Conservation (phyloP, 1,140 invertebrate species). For the Anoplophora glabripennis region DNA sequence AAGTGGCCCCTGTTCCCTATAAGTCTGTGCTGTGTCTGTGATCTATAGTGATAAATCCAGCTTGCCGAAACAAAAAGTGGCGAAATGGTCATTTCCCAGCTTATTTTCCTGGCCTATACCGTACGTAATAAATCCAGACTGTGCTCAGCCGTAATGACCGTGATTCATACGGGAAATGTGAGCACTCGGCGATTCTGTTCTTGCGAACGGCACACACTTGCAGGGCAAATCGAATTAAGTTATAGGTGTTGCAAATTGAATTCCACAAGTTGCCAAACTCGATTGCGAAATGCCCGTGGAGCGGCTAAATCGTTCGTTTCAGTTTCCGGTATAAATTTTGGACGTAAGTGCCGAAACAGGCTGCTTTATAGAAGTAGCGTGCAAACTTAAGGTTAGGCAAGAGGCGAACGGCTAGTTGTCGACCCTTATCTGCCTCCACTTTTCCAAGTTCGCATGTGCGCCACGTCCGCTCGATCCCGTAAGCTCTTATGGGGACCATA, state of each 20-base stretch:
- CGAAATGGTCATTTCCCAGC: too few species aligned
- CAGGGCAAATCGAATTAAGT: not conserved
- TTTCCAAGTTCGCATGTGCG: constrained; percentile 15
- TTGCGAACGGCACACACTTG: not conserved
- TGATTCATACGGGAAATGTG: too few species aligned
- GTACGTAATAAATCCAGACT: too few species aligned
- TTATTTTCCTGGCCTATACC: too few species aligned
- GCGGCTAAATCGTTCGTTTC: constrained; percentile 7
- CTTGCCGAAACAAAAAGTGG: too few species aligned
- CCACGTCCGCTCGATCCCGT: constrained; percentile 7
- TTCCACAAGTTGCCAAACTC: constrained; percentile 14
- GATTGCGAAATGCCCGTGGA: constrained; percentile 4
- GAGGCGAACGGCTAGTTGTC: constrained; percentile 7
- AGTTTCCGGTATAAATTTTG: constrained; percentile 14
- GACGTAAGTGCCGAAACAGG: constrained; percentile 7
- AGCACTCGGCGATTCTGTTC: too few species aligned
- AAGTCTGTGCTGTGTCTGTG: too few species aligned
- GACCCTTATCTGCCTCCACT: constrained; percentile 13
- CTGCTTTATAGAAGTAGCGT: constrained; percentile 10
- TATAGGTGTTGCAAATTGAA: not conserved
- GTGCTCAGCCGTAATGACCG: too few species aligned
- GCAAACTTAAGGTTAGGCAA: not conserved
- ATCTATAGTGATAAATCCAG: too few species aligned
- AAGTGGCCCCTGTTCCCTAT: too few species aligned
- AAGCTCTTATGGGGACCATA: constrained; percentile 18